Percentiles rank a stretch among this genome's conserved stretches.
Conservation (phyloP, 2,797 vertebrate genomes). For the Salmo trutta region DNA sequence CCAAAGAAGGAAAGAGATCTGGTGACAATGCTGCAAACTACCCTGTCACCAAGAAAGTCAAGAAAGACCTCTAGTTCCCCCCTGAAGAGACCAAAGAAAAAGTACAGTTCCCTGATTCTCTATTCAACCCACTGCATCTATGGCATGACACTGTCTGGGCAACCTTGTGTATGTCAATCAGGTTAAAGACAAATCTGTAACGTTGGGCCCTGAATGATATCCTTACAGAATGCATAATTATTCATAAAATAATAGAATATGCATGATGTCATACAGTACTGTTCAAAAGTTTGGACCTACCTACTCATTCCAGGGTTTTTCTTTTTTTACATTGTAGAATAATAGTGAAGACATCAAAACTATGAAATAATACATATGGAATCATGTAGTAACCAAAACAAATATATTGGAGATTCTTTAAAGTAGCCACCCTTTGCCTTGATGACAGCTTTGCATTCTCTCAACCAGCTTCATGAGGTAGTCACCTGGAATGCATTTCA, state of each 20-base stretch:
- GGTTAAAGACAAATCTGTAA: background rate
- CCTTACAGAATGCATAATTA: background rate
- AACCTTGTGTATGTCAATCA: slow-evolving; percentile 16
- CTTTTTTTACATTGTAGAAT: no score
- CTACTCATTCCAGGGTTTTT: no score
- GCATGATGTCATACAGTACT: background rate
- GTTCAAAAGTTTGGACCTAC: no score
- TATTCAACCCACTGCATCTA: slow-evolving; percentile 41
- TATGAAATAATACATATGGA: no score
- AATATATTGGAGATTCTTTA: no score
- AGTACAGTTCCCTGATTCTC: slow-evolving; percentile 70
- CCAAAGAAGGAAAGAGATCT: slow-evolving; percentile 65
- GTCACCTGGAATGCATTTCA: no score
- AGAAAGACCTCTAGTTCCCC: slow-evolving; percentile 53
- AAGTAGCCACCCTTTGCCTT: no score
- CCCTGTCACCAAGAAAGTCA: slow-evolving; percentile 80
- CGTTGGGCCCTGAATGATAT: background rate
- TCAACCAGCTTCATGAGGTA: no score
- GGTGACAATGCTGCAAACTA: slow-evolving; percentile 57
- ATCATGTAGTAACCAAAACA: no score
- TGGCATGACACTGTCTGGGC: slow-evolving; percentile 32
- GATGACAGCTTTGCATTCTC: no score
- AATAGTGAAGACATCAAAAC: no score
- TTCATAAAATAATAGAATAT: background rate
- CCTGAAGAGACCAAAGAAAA: slow-evolving; percentile 59